Evolutionary conservation across 2,797 vertebrate species (phyloP).

Genomic region (Cossypha polioptera): DNA sequence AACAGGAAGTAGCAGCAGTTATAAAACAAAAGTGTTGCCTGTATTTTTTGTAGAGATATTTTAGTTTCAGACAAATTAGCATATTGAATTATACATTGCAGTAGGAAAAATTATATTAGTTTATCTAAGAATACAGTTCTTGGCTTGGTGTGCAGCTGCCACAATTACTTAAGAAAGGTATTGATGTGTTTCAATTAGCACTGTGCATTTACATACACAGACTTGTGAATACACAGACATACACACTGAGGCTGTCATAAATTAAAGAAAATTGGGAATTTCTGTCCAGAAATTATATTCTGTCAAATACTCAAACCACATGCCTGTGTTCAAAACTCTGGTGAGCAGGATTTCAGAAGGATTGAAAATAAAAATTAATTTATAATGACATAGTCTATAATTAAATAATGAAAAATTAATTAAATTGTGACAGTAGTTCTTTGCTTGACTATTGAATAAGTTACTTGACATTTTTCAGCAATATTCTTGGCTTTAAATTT

Average conservation of each 20-base stretch:
- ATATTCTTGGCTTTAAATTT: not conserved
- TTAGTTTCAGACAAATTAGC: not conserved
- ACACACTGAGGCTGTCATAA: not conserved
- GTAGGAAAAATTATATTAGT: not conserved
- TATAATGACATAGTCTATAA: not conserved
- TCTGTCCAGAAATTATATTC: not conserved
- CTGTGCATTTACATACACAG: not conserved
- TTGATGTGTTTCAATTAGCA: not conserved
- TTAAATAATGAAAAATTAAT: slow-evolving; percentile 9
- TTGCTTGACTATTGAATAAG: not conserved
- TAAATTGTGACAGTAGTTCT: not conserved
- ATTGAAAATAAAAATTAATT: not conserved
- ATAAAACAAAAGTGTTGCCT: not conserved
- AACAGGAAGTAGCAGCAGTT: not conserved
- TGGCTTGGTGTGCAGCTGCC: not conserved
- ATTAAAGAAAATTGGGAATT: not conserved
- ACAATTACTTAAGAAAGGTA: not conserved
- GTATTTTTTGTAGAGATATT: not conserved
- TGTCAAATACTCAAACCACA: not conserved
- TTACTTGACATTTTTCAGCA: not conserved
- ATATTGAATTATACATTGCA: not conserved
- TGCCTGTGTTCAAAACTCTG: not conserved
- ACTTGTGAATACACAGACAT: not conserved
- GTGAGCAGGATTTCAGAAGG: not conserved
- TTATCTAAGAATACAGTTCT: not conserved